Evolutionary conservation across 2,888 invertebrate genomes (phyloP), one percentile per base, ranked within the genome.

Genomic region (Pollenia griseotomentosa): DNA sequence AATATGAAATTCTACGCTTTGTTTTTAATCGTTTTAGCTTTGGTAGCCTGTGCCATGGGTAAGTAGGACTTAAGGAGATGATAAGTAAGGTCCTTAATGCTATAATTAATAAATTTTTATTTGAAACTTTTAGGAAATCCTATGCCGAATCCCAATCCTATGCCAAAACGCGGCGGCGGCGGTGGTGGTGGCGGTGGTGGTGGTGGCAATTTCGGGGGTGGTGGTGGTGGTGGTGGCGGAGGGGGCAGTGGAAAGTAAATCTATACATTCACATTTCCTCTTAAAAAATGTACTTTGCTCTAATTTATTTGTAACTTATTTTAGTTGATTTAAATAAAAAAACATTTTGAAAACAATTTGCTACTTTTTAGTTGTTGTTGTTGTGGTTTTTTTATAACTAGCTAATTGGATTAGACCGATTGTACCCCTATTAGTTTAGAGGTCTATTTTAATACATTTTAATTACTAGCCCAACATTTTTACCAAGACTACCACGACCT

Each of bases 141-240:
- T 14, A 51, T 65, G 51, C 81, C 81, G 19, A 83, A 83, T 81
- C 83, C 83, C 14, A 65, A 80, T 59, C 86, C 82, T 16, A 44
- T 71, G 44, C 81, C 81, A n/a, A n/a, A n/a, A n/a, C n/a, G n/a
- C n/a, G n/a, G n/a, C n/a, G n/a, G n/a, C n/a, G 57, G 63, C 19
- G 81, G 81, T 12, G 82, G 81, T 12, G 82, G 81, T 7, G 61
- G 61, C 2, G 79, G 79, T 2, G 84, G 84, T 2, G 84, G 86
- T 4, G 86, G 86, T 0, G 86, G 33, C 33, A 6, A 5, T 33
- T 33, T 33, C 4, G 33, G 86, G 12, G 85, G 79, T n/a, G 85
- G 88, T 6, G 88, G 88, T n/a, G 87, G 87, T 55, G 87, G 87
- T 14, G 86, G 83, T 46, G 88, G 88, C 66, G 87, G 87, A 12